Evolutionary conservation across 2,797 vertebrate genomes (phyloP).

Genomic region (Bradypus variegatus): DNA sequence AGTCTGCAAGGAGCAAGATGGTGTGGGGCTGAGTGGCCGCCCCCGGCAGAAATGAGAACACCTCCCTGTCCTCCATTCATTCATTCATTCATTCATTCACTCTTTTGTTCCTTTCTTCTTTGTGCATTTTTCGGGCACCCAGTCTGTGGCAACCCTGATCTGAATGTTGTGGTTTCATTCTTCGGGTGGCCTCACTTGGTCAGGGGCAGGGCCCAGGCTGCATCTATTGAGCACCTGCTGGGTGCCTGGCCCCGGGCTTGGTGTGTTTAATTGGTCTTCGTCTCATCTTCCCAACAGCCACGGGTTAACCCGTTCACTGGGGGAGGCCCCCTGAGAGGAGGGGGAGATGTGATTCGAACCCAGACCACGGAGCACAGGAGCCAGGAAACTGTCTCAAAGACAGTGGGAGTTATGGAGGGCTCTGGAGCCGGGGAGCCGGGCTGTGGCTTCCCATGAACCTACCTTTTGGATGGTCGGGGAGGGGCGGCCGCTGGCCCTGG

Average conservation of each 20-base stretch:
- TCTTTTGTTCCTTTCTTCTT: background rate
- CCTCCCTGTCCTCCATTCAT: too few species aligned
- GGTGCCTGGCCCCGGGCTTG: background rate
- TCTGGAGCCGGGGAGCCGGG: background rate
- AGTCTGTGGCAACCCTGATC: too few species aligned
- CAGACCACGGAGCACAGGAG: background rate
- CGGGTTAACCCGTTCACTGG: background rate
- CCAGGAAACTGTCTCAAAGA: background rate
- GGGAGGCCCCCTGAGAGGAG: background rate
- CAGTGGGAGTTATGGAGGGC: background rate
- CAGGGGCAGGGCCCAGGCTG: background rate
- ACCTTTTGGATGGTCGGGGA: background rate
- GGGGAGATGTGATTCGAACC: background rate
- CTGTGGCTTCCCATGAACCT: background rate
- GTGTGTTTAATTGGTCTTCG: fast-evolving
- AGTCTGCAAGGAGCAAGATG: background rate
- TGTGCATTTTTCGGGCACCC: fast-evolving
- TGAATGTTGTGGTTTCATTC: background rate
- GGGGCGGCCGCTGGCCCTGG: too few species aligned
- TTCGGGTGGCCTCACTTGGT: background rate
- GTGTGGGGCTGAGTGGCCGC: background rate
- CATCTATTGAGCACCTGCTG: background rate
- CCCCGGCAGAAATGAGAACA: background rate
- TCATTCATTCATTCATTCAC: background rate
- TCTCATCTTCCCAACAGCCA: background rate